A percentile compares a stretch with the other conserved stretches of the same genome.
These are phyloP conservation scores for Pristionchus mayeri DNA, from an alignment of 2,888 invertebrate genomes.

Conservation along the genomic window DNA sequence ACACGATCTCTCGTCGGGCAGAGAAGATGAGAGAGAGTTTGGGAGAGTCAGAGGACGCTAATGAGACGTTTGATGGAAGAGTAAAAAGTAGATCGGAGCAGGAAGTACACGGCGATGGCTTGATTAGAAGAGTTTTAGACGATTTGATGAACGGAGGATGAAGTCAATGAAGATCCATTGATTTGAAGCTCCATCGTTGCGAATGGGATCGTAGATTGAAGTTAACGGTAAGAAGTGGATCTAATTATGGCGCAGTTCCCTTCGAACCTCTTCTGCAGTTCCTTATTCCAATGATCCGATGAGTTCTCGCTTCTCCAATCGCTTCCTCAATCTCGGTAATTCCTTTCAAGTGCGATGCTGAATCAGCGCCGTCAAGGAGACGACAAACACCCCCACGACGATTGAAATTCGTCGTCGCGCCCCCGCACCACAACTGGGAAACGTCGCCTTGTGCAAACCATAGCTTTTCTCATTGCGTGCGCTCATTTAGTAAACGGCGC, in stretches of 20 bases:
- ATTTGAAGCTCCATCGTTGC: too few relatives aligned
- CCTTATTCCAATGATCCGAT: neutral
- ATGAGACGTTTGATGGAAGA: neutral
- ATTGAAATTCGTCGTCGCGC: neutral
- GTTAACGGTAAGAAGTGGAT: too few relatives aligned
- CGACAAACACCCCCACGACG: neutral
- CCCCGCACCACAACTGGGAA: neutral
- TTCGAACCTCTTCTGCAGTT: too few relatives aligned
- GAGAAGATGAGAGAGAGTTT: too few relatives aligned
- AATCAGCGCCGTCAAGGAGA: conserved; percentile 11
- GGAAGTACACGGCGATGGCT: neutral
- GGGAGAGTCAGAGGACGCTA: neutral
- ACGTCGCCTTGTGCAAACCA: neutral
- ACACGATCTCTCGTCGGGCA: too few relatives aligned
- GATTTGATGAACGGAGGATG: neutral
- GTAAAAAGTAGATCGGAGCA: conserved; percentile 7
- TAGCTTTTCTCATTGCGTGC: neutral
- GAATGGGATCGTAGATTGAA: too few relatives aligned
- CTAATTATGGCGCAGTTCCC: too few relatives aligned
- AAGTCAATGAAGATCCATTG: neutral
- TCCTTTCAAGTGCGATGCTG: conserved; percentile 13
- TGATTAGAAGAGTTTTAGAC: neutral
- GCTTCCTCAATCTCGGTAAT: neutral
- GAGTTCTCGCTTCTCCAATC: neutral
- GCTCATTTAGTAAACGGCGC: neutral